Evolutionary conservation across 2,113 vertebrate genomes (phyloP), one percentile per base, ranked within the genome.

Genomic region (Pimephales promelas): DNA sequence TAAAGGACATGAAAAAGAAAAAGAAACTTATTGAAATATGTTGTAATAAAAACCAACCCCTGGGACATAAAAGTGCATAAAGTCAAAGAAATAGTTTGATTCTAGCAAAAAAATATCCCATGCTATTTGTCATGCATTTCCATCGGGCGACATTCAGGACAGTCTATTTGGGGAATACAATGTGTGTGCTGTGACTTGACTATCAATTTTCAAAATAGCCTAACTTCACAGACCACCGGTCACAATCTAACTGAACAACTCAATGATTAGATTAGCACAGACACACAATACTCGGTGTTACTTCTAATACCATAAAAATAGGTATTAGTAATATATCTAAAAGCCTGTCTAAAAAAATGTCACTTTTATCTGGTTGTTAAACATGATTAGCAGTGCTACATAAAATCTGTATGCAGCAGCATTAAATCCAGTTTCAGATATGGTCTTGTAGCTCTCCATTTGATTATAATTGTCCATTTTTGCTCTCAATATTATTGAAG

Each of bases 191-290:
- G 57, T 28, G 77, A 62, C 77, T 79, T 47, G 40, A 79, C 18
- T 66, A 31, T 79, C 24, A 79, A 66, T 64, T 79, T 40, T 79
- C 24, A 52, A 74, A 79, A 49, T 62, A 79, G 77, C 24, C 16
- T 31, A 26, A 79, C 77, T 49, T 49, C 18, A 49, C 77, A 79
- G 77, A 79, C 43, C 40, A 31, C 40, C 64, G 16, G 59, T 10
- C 43, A 66, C 59, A 59, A 10, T 22, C 52, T 59, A 68, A 28
- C 5, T 28, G 16, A 22, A 31, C 24, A 79, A 47, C 10, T 78
- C n/a, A 61, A 34, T 49, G 40, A 22, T 49, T 40, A 40, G 40
- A 40, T 40, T 5, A 16, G 16, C 13, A 49, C 40, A 79, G 64
- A 64, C 6, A 61, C 31, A 54, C 74, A 59, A 5, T 22, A 45